Evolutionary conservation across 2,888 invertebrate genomes (phyloP), one percentile per base, ranked within the genome.

Genomic region (Drosophila paracracens): DNA sequence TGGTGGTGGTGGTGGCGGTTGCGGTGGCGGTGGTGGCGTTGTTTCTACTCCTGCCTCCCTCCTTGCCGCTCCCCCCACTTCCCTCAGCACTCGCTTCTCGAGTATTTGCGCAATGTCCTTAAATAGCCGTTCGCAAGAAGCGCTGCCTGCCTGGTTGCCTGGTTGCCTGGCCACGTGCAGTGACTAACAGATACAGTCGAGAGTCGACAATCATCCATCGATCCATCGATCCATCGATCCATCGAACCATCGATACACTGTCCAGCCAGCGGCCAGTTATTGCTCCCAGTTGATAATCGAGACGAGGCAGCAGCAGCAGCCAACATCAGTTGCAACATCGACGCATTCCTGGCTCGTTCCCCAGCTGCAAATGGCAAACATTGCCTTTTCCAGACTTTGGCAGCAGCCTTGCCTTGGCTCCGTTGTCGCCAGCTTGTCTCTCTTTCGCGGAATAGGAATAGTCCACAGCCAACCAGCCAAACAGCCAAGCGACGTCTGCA

Each of bases 371-470:
- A 90, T 90, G 89, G 89, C 76, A 75, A 87, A 59, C 72, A 78
- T 87, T 90, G 76, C 89, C 89, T 90, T 89, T 88, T 91, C 67
- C 80, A 78, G 79, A 65, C 75, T n/a, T 29, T 33, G 59, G 36
- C 60, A 54, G 61, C 72, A 74, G 68, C 77, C 68, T 65, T 61
- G 72, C 70, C 71, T 63, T 69, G 65, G 70, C 70, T 63, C 60
- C 46, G 60, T 83, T 88, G 89, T 90, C 89, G 89, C 89, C 89
- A 90, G 83, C 81, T 77, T 91, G 89, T 90, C 89, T 90, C 56
- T 56, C 91, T 90, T 91, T 89, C 89, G 85, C 81, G 90, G 90
- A 90, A 90, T 87, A 89, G 78, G 75, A 76, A 80, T 66, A 81
- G 82, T 64, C 73, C 70, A 61, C 50, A 36, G 35, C 18, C 33